A percentile compares a stretch with the other conserved stretches of the same genome.
These are phyloP conservation scores for Phoronis australis DNA, from an alignment of 2,888 invertebrate genomes.

Conservation along the genomic window DNA sequence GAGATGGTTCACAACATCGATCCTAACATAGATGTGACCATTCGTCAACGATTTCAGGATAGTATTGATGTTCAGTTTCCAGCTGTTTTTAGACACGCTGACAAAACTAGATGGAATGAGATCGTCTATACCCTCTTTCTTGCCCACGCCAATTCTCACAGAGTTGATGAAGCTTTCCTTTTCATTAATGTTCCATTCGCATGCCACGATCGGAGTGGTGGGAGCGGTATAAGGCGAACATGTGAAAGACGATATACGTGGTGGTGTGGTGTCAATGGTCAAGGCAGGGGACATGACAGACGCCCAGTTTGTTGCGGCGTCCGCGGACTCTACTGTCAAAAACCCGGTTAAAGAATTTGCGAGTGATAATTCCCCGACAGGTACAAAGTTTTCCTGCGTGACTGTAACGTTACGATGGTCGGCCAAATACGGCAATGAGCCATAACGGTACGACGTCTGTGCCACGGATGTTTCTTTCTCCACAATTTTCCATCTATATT, in stretches of 20 bases:
- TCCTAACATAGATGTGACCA: no score
- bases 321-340: constrained; percentile 15
- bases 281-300: constrained; percentile 15
- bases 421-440: not conserved
- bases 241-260: constrained; percentile 12
- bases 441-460: not conserved
- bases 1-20: no score
- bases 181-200: constrained; percentile 16
- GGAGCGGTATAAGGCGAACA: constrained; percentile 18
- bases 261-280: constrained; percentile 18
- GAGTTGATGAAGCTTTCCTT: constrained; percentile 19
- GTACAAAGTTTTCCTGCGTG: not conserved
- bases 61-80: no score
- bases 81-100: no score
- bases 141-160: constrained; percentile 15
- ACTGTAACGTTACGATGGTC: not conserved
- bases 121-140: constrained; percentile 6
- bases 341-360: constrained; percentile 16
- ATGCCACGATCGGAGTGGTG: constrained; percentile 13
- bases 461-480: not conserved
- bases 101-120: constrained; percentile 8
- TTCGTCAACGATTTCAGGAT: no score
- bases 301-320: constrained; percentile 19
- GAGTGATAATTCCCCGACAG: constrained; percentile 4
- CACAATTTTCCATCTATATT: not conserved